phyloP scores from a whole-genome alignment of 2,797 vertebrate species.

The Amblyraja radiata region DNA sequence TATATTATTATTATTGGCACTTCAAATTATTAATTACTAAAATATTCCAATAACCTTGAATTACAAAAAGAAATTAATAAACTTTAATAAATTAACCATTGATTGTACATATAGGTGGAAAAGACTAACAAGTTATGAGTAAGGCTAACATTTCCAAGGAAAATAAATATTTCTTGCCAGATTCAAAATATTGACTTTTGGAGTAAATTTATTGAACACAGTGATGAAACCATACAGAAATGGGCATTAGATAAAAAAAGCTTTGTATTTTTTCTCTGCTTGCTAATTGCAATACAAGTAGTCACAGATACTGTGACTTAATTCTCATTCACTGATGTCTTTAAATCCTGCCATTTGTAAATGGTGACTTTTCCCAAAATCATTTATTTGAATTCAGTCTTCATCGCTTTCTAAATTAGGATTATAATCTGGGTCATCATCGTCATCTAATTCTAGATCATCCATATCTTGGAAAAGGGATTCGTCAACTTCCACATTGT shows the following conservation, averaged over 20 bases:
- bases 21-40: too few relatives aligned
- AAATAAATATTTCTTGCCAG: neutral
- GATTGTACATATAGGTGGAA: neutral
- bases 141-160: neutral
- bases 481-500: conserved; percentile 93
- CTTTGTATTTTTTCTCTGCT: neutral
- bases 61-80: neutral
- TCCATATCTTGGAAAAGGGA: conserved; percentile 96
- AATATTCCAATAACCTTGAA: neutral
- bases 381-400: conserved; percentile 51
- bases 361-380: conserved; percentile 39
- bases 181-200: conserved; percentile 18
- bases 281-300: conserved; percentile 44
- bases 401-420: conserved; percentile 82
- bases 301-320: conserved; percentile 59
- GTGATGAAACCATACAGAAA: conserved; percentile 50
- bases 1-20: too few relatives aligned
- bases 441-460: conserved; percentile 88
- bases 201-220: conserved; percentile 38
- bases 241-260: conserved; percentile 51
- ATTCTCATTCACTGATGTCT: neutral
- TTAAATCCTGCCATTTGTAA: conserved; percentile 40
- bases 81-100: neutral
- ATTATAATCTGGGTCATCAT: conserved; percentile 81
- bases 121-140: neutral